Conservation (phyloP, 1,140 invertebrate genomes). For the Batillaria attramentaria region DNA sequence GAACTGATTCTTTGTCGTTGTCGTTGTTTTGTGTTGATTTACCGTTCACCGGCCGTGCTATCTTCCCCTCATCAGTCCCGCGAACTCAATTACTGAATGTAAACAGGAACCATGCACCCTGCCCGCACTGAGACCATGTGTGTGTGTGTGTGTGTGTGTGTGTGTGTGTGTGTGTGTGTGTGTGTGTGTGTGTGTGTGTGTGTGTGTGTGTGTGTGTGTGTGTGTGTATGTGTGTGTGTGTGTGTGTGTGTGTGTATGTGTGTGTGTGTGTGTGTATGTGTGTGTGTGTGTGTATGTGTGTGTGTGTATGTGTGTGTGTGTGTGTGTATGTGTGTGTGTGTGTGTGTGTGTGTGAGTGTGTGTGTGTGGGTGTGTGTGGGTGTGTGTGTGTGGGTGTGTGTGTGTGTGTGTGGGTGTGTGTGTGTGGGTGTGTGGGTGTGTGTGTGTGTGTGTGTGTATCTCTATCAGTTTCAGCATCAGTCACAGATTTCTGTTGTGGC, state of each 20-base stretch:
- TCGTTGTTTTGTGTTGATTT: too few species aligned
- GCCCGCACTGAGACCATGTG: too few species aligned
- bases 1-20: too few species aligned
- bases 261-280: slow-evolving; percentile 35
- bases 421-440: slow-evolving; percentile 14
- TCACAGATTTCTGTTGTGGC: too few species aligned
- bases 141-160: slow-evolving; percentile 15
- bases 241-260: slow-evolving; percentile 38
- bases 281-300: slow-evolving; percentile 31
- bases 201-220: slow-evolving; percentile 25
- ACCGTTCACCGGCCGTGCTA: too few species aligned
- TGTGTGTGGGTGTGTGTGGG: slow-evolving; percentile 40
- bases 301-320: slow-evolving; percentile 31
- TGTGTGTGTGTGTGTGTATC: neutral
- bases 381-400: slow-evolving; percentile 43
- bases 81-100: neutral
- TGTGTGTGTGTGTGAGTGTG: slow-evolving; percentile 38
- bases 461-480: too few species aligned
- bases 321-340: slow-evolving; percentile 36
- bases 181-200: neutral
- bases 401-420: slow-evolving; percentile 36
- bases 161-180: slow-evolving; percentile 31
- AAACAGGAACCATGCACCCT: too few species aligned
- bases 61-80: too few species aligned
- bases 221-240: slow-evolving; percentile 34